A percentile compares a stretch with the other conserved stretches of the same genome.
These are phyloP conservation scores for Drosophila funebris DNA, from an alignment of 1,140 invertebrate genomes.

Conservation along the genomic window DNA sequence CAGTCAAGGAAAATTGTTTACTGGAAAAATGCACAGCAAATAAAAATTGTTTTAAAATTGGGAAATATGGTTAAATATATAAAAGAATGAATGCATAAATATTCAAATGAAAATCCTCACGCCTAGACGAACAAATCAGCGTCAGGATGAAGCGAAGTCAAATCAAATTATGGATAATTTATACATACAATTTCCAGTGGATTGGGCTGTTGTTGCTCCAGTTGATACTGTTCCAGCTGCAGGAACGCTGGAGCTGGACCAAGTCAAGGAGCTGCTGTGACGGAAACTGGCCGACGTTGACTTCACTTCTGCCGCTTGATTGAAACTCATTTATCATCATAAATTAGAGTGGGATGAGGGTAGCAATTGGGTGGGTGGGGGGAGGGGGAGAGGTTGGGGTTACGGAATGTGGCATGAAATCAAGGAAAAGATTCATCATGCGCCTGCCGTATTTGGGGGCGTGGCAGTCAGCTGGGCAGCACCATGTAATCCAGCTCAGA, in stretches of 20 bases:
- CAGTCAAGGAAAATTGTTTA: constrained; percentile 46
- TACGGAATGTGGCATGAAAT: constrained; percentile 39
- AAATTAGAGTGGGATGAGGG: constrained; percentile 63
- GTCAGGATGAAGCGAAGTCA: constrained; percentile 43
- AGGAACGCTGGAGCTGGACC: constrained; percentile 43
- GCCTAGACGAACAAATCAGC: constrained; percentile 23
- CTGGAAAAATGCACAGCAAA: constrained; percentile 35
- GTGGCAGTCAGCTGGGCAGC: constrained; percentile 36
- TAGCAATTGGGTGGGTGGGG: no score
- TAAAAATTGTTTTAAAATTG: constrained; percentile 14
- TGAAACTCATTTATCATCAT: constrained; percentile 83
- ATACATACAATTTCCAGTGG: constrained; percentile 62
- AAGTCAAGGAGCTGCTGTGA: constrained; percentile 20
- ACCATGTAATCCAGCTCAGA: constrained; percentile 76
- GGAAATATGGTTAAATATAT: not conserved
- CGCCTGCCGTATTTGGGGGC: constrained; percentile 39
- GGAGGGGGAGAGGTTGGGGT: not conserved
- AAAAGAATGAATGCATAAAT: constrained; percentile 66
- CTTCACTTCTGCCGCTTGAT: constrained; percentile 80
- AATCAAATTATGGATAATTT: constrained; percentile 76
- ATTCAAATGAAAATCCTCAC: constrained; percentile 73
- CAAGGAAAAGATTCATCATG: constrained; percentile 71
- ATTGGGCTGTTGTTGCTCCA: constrained; percentile 40
- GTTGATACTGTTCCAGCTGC: constrained; percentile 1
- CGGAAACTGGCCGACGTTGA: constrained; percentile 47